These are phyloP conservation scores for Leptinotarsa haldemani DNA, from an alignment of 2,888 invertebrate genomes.

Conservation along the genomic window DNA sequence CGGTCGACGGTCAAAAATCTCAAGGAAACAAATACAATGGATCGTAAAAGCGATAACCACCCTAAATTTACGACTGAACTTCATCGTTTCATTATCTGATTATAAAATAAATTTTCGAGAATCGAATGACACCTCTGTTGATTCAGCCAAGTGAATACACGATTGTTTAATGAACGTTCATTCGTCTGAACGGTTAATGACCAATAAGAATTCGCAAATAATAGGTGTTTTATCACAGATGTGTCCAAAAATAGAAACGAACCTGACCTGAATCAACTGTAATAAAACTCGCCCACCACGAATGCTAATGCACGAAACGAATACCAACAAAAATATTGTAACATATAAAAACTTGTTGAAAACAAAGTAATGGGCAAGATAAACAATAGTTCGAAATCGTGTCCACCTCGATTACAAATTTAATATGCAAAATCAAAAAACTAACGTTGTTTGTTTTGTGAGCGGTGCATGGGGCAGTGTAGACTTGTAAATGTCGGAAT, in stretches of 20 bases:
- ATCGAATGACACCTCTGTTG: background rate
- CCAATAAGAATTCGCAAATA: background rate
- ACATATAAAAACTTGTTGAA: background rate
- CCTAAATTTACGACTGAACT: too few species aligned
- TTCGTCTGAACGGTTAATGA: background rate
- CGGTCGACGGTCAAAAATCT: too few species aligned
- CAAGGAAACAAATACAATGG: too few species aligned
- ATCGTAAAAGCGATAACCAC: too few species aligned
- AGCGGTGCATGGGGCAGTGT: too few species aligned
- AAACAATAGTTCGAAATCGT: background rate
- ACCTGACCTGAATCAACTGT: background rate
- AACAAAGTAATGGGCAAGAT: background rate
- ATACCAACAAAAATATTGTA: background rate
- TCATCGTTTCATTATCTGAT: too few species aligned
- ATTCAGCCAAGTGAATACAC: background rate
- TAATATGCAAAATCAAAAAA: background rate
- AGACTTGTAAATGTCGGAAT: too few species aligned
- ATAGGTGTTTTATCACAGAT: background rate
- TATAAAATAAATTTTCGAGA: background rate
- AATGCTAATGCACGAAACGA: background rate
- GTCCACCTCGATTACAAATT: background rate
- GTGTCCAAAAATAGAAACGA: constrained; percentile 9
- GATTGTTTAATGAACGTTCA: background rate
- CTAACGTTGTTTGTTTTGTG: too few species aligned
- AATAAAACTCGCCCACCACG: background rate